Evolutionary conservation across 2,888 invertebrate species (phyloP).

Genomic region (Tetragonisca angustula): DNA sequence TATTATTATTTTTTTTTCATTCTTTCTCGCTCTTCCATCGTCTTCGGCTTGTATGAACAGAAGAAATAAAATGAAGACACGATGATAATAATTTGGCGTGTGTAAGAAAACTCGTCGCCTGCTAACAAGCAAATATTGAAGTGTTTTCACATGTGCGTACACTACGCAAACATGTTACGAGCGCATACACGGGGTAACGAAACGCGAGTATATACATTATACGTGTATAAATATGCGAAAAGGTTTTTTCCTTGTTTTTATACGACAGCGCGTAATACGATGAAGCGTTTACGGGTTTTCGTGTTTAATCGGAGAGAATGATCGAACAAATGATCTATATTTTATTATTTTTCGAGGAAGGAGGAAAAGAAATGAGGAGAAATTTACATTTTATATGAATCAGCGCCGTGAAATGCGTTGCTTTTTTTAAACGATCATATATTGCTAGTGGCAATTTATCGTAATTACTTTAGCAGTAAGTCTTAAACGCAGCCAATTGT

Average conservation of each 20-base stretch:
- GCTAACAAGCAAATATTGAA: not conserved
- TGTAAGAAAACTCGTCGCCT: not conserved
- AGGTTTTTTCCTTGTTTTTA: conserved; percentile 27
- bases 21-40: conserved; percentile 12
- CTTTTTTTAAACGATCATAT: conserved; percentile 47
- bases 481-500: conserved; percentile 47
- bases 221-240: not conserved
- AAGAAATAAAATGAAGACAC: not conserved
- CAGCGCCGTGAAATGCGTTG: conserved; percentile 41
- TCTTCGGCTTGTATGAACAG: conserved; percentile 15
- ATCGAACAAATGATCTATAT: conserved; percentile 45
- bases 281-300: conserved; percentile 15
- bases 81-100: not conserved
- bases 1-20: not conserved
- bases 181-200: not conserved
- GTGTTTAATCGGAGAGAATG: conserved; percentile 21
- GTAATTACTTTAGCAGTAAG: conserved; percentile 59
- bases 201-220: not conserved
- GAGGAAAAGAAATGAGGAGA: not conserved
- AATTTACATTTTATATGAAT: conserved; percentile 52
- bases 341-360: conserved; percentile 55
- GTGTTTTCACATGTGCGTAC: conserved; percentile 8
- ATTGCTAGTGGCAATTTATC: conserved; percentile 40
- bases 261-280: not conserved
- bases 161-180: conserved; percentile 4